Evolutionary conservation across 1,140 invertebrate genomes (phyloP).

Genomic region (Dryas iulia): DNA sequence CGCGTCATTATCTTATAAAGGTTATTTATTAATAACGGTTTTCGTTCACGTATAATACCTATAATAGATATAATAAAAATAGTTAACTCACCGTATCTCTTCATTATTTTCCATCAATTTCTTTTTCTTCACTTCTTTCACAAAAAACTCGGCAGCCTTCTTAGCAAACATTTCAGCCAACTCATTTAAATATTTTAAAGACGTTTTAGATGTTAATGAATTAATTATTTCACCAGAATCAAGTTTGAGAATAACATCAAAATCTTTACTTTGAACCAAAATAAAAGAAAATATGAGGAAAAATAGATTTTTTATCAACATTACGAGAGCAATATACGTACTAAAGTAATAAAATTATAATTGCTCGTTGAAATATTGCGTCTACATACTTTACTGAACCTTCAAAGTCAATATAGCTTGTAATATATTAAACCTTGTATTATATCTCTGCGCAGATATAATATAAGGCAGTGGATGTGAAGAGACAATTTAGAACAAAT

Average conservation of each 20-base stretch:
- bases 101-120: neutral
- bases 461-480: neutral
- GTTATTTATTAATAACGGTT: no score
- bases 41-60: no score
- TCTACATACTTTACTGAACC: neutral
- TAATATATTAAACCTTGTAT: neutral
- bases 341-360: constrained; percentile 5
- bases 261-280: neutral
- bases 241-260: constrained; percentile 34
- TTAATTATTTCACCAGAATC: constrained; percentile 38
- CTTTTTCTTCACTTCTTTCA: constrained; percentile 39
- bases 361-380: neutral
- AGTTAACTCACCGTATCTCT: constrained; percentile 4
- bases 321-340: constrained; percentile 3
- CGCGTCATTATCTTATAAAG: no score
- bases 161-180: constrained; percentile 42
- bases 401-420: neutral
- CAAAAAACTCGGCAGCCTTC: constrained; percentile 40
- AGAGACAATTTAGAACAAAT: neutral
- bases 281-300: constrained; percentile 8
- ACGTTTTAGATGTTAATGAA: constrained; percentile 36
- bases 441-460: neutral
- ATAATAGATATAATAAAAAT: neutral
- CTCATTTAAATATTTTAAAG: constrained; percentile 38
- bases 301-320: constrained; percentile 36